A percentile compares a stretch with the other conserved stretches of the same genome.
Evolutionary conservation across 2,888 invertebrate species (phyloP).

Genomic region (Phania funesta): DNA sequence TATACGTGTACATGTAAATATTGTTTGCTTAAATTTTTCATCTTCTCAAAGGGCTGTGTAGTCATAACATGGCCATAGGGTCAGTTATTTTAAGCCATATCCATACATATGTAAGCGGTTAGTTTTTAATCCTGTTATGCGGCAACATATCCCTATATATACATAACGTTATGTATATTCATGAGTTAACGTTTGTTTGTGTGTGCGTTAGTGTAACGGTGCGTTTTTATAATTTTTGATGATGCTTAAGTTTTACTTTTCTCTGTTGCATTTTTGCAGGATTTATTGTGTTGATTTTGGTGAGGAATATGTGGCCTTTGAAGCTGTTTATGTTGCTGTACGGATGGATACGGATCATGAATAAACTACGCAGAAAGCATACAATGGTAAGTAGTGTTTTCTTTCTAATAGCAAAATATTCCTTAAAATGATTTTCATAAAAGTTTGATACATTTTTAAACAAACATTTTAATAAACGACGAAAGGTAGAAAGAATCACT

Average conservation of each 20-base stretch:
- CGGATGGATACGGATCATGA: slow-evolving; percentile 10
- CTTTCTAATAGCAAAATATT: too few species aligned
- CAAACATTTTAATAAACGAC: too few species aligned
- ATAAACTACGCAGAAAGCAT: neutral
- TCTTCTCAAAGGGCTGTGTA: slow-evolving; percentile 44
- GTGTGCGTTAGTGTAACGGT: neutral
- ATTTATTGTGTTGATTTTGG: neutral
- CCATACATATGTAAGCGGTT: slow-evolving; percentile 59
- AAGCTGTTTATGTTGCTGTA: neutral
- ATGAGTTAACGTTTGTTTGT: neutral
- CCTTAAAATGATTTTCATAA: too few species aligned
- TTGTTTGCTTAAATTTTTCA: slow-evolving; percentile 63
- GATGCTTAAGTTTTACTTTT: slow-evolving; percentile 49
- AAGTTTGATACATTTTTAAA: too few species aligned
- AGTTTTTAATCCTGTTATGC: slow-evolving; percentile 63
- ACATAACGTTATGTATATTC: neutral
- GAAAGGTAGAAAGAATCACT: too few species aligned
- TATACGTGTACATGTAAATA: neutral
- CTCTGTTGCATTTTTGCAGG: slow-evolving; percentile 22
- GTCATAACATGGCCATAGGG: slow-evolving; percentile 58
- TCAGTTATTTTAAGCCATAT: slow-evolving; percentile 63
- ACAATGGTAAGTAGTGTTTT: too few species aligned
- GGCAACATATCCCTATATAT: neutral
- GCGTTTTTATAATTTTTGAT: slow-evolving; percentile 52
- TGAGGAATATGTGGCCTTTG: neutral